These are phyloP conservation scores for Panurus biarmicus DNA, from an alignment of 2,113 vertebrate genomes.

Conservation along the genomic window DNA sequence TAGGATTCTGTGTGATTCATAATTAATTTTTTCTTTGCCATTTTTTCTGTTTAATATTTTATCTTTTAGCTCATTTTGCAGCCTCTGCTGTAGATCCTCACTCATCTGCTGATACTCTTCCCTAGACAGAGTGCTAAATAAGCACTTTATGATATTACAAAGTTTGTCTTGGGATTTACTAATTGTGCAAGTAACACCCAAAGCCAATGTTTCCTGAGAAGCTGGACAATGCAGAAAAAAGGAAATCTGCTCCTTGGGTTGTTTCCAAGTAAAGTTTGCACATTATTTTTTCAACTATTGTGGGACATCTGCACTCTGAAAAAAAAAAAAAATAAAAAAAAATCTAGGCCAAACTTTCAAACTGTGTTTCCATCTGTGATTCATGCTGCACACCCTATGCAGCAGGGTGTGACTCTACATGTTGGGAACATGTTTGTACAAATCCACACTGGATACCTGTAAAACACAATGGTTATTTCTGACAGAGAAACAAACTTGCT, in stretches of 20 bases:
- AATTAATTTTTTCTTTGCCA: background rate
- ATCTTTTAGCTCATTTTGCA: background rate
- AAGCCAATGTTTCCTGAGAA: background rate
- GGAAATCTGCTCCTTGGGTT: background rate
- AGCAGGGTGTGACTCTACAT: slow-evolving; percentile 33
- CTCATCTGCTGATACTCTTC: background rate
- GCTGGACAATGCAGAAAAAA: background rate
- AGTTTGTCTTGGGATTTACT: background rate
- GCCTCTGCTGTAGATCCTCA: background rate
- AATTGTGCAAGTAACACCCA: background rate
- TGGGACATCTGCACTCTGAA: background rate
- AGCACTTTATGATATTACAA: background rate
- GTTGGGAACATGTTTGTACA: slow-evolving; percentile 41
- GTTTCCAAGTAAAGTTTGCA: background rate
- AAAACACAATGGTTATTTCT: slow-evolving; percentile 23
- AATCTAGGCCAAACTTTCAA: background rate
- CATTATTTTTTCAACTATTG: background rate
- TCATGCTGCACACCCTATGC: background rate
- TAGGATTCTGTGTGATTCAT: background rate
- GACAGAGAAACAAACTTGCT: slow-evolving; percentile 11
- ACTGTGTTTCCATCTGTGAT: background rate
- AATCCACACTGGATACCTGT: slow-evolving; percentile 10
- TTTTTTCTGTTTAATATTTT: background rate
- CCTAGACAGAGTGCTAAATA: background rate
- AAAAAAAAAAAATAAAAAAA: background rate